Evolutionary conservation across 2,113 vertebrate genomes (phyloP), one percentile per base, ranked within the genome.

Genomic region (Galeopterus variegatus): DNA sequence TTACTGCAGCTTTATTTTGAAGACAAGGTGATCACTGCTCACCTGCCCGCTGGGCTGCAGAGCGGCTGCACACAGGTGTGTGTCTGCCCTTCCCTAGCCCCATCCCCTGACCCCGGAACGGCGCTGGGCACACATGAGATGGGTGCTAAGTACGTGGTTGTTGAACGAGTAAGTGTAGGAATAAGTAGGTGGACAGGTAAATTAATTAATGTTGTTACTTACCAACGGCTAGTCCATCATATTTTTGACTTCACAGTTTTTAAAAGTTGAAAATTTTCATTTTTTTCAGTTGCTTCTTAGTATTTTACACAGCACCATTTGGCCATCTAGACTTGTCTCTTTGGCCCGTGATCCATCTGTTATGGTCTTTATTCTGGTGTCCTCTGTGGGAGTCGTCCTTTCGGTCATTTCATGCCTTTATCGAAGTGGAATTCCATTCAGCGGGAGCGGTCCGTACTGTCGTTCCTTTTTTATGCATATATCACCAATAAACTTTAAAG

Each of bases 61-160:
- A 41, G 50, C 8, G 3, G 6, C n/a, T 13, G 41, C 75, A 24
- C 81, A 33, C 10, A 8, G 58, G 58, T 26, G 56, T 21, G 67
- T 1, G 0, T 23, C 73, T 45, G 4, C 31, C 45, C 0, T 21
- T 48, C 79, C 14, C 41, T 41, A 41, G 14, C 2, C 1, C 8
- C 8, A 26, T 4, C 9, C 9, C 21, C 12, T 21, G 13, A 9
- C 36, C 23, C 17, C 0, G 21, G 21, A 5, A 9, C 50, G 11
- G 11, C 9, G 10, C 3, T 28, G 18, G 58, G 31, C 41, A 21
- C 52, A 24, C 45, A 50, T 15, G 18, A 45, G 26, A 11, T 1
- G 7, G n/a, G 18, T 7, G n/a, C 24, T 64, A 26, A 45, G 5
- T 6, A 19, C 1, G 3, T 4, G 8, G 17, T 45, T 26, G 73